These are phyloP conservation scores for Caenorhabditis plicata DNA, from an alignment of 2,888 invertebrate species.

Conservation along the genomic window DNA sequence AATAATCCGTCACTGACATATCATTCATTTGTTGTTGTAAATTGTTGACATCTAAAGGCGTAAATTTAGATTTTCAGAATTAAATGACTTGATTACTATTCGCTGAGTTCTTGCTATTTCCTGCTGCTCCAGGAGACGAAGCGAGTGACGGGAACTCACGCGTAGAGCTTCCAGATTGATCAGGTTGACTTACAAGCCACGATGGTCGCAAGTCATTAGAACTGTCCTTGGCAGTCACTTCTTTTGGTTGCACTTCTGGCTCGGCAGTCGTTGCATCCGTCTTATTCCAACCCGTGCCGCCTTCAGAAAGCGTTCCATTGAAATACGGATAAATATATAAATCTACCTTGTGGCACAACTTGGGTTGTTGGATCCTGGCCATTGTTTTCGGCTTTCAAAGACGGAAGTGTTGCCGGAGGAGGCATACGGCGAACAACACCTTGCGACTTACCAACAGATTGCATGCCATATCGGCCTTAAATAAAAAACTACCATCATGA, in stretches of 20 bases:
- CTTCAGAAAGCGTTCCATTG: conserved; percentile 13
- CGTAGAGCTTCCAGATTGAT: conserved; percentile 22
- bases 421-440: conserved; percentile 87
- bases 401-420: conserved; percentile 92
- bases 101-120: too few relatives aligned
- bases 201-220: conserved; percentile 26
- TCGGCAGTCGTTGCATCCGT: conserved; percentile 18
- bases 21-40: neutral
- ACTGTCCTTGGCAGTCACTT: conserved; percentile 22
- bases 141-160: conserved; percentile 88
- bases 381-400: conserved; percentile 90
- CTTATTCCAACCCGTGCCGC: conserved; percentile 77
- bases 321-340: neutral
- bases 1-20: neutral
- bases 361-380: conserved; percentile 77
- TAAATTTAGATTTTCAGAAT: neutral
- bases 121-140: too few relatives aligned
- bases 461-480: conserved; percentile 86
- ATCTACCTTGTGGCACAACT: conserved; percentile 76
- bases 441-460: conserved; percentile 98
- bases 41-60: too few relatives aligned
- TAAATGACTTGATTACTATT: neutral
- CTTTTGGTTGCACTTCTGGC: conserved; percentile 4
- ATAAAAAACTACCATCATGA: neutral
- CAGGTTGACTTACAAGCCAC: conserved; percentile 33